Evolutionary conservation across 2,888 invertebrate genomes (phyloP).

Genomic region (Agelastica alni): DNA sequence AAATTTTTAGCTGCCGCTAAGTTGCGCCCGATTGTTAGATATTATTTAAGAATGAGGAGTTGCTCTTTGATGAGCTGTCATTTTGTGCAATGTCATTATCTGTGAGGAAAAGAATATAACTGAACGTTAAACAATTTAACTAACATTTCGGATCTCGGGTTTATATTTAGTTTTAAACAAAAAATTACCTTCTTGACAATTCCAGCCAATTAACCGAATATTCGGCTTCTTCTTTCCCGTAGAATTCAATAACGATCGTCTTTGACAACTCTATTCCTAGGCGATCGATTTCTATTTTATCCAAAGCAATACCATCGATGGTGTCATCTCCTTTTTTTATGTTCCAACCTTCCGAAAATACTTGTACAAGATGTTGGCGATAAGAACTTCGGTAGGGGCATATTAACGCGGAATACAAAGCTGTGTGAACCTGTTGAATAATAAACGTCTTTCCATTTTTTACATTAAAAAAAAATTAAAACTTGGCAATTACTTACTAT

Average conservation of each 20-base stretch:
- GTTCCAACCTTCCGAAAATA: constrained; percentile 84
- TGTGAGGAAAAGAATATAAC: no score
- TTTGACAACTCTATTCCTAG: constrained; percentile 68
- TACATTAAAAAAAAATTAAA: no score
- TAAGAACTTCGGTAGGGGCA: constrained; percentile 63
- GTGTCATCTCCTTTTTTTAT: constrained; percentile 51
- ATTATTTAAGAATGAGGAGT: no score
- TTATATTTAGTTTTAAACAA: no score
- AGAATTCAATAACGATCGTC: constrained; percentile 77
- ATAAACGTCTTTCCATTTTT: not conserved
- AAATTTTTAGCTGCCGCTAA: no score
- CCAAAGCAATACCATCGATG: constrained; percentile 48
- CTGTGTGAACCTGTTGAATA: constrained; percentile 56
- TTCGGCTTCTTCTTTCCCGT: constrained; percentile 73
- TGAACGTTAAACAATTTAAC: no score
- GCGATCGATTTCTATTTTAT: constrained; percentile 62
- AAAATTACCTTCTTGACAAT: constrained; percentile 67
- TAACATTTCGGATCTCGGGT: no score
- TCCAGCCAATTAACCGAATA: constrained; percentile 85
- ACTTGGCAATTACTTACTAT: no score
- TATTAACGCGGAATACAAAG: constrained; percentile 61
- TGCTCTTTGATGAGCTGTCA: no score
- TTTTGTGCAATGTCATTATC: no score
- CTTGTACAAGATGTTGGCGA: constrained; percentile 69
- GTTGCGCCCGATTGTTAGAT: no score